phyloP scores from a whole-genome alignment of 35 echinoderm and acorn worm species.

The Chiridota heheva region DNA sequence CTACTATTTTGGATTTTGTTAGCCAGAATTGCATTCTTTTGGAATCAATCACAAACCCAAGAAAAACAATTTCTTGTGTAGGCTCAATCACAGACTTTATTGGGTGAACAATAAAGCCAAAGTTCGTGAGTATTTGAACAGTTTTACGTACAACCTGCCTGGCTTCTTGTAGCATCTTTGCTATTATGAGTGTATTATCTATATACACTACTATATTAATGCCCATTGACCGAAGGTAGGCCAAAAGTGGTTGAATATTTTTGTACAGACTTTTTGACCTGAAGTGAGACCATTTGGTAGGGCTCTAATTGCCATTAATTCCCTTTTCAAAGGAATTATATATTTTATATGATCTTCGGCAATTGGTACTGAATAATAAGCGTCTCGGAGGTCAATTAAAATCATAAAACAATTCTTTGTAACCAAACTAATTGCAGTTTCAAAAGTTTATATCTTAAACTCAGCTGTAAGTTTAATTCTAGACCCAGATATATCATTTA shows the following conservation, averaged over 20 bases:
- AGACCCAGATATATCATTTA: conserved; percentile 37
- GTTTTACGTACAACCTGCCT: background rate
- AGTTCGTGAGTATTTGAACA: background rate
- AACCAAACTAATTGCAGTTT: conserved; percentile 12
- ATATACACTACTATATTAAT: background rate
- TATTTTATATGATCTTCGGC: background rate
- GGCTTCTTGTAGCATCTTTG: background rate
- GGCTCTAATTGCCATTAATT: background rate
- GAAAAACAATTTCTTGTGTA: conserved; percentile 23
- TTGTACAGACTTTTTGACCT: conserved; percentile 25
- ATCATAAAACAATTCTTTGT: conserved; percentile 20
- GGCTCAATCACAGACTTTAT: conserved; percentile 20
- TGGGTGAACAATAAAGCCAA: conserved; percentile 33
- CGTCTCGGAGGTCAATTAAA: conserved; percentile 34
- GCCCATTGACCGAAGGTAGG: background rate
- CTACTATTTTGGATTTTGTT: background rate
- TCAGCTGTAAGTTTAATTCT: conserved; percentile 24
- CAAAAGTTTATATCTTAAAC: conserved; percentile 35
- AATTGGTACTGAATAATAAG: conserved; percentile 34
- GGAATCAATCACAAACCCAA: conserved; percentile 31
- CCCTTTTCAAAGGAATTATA: conserved; percentile 14
- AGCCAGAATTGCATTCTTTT: background rate
- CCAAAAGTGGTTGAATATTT: conserved; percentile 14
- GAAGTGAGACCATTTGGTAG: conserved; percentile 19
- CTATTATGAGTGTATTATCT: conserved; percentile 23